A percentile compares a stretch with the other conserved stretches of the same genome.
Evolutionary conservation across 2,113 vertebrate genomes (phyloP).

Genomic region (Eonycteris spelaea): DNA sequence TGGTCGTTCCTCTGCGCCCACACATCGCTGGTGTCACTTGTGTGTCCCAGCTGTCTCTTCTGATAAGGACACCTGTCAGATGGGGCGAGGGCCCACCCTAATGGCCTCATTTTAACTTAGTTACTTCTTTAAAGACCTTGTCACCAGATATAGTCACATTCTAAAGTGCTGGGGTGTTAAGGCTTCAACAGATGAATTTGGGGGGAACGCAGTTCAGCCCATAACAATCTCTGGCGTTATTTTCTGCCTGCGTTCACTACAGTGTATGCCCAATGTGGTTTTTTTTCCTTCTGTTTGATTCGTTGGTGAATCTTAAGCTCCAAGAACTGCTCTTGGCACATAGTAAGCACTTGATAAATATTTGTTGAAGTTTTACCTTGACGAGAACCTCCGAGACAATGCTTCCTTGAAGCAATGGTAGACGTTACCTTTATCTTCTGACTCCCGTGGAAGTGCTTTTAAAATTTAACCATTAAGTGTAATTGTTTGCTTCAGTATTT

Average conservation of each 20-base stretch:
- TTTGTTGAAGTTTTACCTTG: background rate
- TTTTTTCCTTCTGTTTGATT: background rate
- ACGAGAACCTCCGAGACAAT: background rate
- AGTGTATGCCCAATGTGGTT: background rate
- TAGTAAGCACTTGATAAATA: background rate
- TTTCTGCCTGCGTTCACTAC: background rate
- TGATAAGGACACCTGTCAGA: background rate
- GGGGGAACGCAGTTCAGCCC: background rate
- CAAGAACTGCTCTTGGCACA: background rate
- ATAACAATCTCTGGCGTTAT: background rate
- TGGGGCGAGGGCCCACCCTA: background rate
- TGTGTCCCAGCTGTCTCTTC: background rate
- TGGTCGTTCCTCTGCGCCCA: background rate
- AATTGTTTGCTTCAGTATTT: background rate
- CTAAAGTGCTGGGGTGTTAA: background rate
- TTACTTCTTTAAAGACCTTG: background rate
- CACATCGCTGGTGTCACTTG: background rate
- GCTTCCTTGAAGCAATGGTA: background rate
- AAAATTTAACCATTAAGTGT: background rate
- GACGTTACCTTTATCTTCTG: background rate
- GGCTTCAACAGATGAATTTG: background rate
- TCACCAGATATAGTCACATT: background rate
- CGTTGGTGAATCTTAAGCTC: background rate
- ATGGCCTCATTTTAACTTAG: background rate
- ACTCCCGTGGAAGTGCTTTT: background rate